Conservation (phyloP, 2,113 vertebrate genomes). For the Corynorhinus townsendii region DNA sequence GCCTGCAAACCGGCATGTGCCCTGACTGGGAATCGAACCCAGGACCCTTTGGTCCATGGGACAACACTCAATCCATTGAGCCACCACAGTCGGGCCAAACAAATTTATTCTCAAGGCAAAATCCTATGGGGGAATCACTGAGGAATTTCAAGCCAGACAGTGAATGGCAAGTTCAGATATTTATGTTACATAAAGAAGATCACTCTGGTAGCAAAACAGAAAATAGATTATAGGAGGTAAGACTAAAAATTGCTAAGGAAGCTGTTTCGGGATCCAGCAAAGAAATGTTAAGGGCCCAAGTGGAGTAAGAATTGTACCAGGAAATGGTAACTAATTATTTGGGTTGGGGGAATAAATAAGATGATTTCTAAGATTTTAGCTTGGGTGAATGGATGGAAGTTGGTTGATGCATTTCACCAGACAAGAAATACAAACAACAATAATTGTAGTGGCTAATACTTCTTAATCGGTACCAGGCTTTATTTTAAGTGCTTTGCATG, state of each 20-base stretch:
- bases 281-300: neutral
- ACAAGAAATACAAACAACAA: neutral
- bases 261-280: neutral
- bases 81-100: too few species aligned
- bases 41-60: too few species aligned
- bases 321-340: constrained; percentile 1
- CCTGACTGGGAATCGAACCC: too few species aligned
- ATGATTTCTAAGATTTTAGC: neutral
- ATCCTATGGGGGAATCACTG: neutral
- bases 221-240: neutral
- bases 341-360: neutral
- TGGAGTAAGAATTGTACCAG: neutral
- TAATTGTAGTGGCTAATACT: neutral
- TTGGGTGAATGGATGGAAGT: neutral
- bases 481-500: neutral
- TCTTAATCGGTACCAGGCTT: neutral
- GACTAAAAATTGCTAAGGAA: neutral
- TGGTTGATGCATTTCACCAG: constrained; percentile 4
- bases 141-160: neutral
- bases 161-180: neutral
- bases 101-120: neutral
- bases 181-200: neutral
- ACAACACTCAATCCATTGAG: too few species aligned
- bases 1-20: too few species aligned
- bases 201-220: neutral